phyloP scores from a whole-genome alignment of 53 echinoderm and acorn worm species.

The Astropecten irregularis region DNA sequence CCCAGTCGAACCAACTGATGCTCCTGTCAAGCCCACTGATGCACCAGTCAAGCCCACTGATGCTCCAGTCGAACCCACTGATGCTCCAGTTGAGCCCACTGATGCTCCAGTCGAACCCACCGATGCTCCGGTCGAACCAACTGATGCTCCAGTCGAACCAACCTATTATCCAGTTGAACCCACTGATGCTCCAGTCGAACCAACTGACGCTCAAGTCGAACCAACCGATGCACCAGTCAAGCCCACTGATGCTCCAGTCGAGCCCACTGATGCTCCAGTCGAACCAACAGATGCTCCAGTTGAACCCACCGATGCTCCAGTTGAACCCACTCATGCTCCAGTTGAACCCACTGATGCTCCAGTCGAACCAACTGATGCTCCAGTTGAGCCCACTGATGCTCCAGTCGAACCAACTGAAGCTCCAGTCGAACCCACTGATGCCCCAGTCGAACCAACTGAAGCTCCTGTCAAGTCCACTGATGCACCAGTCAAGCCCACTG shows the following conservation, averaged over 20 bases:
- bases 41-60: neutral
- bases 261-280: neutral
- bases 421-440: neutral
- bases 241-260: neutral
- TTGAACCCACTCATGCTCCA: neutral
- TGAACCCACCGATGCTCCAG: constrained; percentile 4
- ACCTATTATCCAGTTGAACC: neutral
- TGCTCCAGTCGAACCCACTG: constrained; percentile 2
- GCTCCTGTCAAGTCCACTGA: constrained; percentile 22
- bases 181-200: neutral
- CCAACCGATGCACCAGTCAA: neutral
- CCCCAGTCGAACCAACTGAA: neutral
- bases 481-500: neutral
- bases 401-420: neutral
- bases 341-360: neutral
- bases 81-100: neutral
- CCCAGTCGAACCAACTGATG: neutral
- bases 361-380: neutral
- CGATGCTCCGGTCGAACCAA: neutral
- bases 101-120: neutral
- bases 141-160: neutral
- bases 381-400: neutral
- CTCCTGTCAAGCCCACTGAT: neutral
- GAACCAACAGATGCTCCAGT: neutral
- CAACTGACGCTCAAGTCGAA: neutral